phyloP scores from a whole-genome alignment of 2,888 invertebrate genomes.

The Malthinus seriepunctatus region DNA sequence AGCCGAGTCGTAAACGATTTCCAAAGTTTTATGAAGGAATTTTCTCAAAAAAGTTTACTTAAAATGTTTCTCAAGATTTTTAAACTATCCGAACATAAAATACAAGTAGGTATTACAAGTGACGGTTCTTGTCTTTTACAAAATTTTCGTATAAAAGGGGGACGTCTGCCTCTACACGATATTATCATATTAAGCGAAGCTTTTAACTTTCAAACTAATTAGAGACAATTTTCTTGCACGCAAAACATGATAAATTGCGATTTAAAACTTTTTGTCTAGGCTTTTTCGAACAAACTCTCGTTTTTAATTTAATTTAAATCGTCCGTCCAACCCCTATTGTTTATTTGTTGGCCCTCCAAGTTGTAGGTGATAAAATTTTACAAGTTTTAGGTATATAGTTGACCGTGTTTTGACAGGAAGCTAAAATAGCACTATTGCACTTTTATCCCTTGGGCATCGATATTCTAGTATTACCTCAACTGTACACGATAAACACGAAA shows the following conservation, averaged over 20 bases:
- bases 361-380: not conserved
- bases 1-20: slow-evolving; percentile 9
- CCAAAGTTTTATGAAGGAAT: slow-evolving; percentile 17
- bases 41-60: slow-evolving; percentile 13
- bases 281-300: not conserved
- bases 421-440: slow-evolving; percentile 11
- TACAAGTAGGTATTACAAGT: slow-evolving; percentile 13
- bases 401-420: slow-evolving; percentile 8
- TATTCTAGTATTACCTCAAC: slow-evolving; percentile 7
- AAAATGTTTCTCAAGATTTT: slow-evolving; percentile 15
- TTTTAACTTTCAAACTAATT: slow-evolving; percentile 18
- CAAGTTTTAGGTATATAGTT: not conserved
- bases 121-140: slow-evolving; percentile 2
- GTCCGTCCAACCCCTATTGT: not conserved
- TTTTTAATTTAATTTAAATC: not conserved
- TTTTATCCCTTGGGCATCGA: slow-evolving; percentile 16
- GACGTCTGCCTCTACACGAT: slow-evolving; percentile 17
- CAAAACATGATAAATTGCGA: slow-evolving; percentile 15
- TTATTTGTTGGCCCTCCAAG: not conserved
- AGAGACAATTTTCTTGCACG: slow-evolving; percentile 15
- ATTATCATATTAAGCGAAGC: slow-evolving; percentile 19
- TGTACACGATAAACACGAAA: slow-evolving; percentile 14
- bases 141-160: slow-evolving; percentile 9
- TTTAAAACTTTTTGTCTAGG: slow-evolving; percentile 10
- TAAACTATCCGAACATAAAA: slow-evolving; percentile 11